Evolutionary conservation across 2,797 vertebrate genomes (phyloP).

Genomic region (Argyrosomus regius): DNA sequence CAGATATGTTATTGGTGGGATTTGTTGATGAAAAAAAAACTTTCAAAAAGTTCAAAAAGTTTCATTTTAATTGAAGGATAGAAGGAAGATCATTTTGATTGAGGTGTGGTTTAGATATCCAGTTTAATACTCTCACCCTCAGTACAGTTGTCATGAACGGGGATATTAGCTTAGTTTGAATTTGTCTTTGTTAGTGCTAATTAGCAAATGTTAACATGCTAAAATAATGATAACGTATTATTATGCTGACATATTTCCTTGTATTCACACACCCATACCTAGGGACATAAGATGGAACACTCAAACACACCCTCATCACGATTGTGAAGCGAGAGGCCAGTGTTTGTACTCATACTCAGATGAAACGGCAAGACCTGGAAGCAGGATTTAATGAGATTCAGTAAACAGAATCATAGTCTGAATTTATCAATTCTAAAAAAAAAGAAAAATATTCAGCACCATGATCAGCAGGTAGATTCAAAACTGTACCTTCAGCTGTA

Average conservation of each 20-base stretch:
- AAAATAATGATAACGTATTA: background rate
- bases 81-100: too few relatives aligned
- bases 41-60: too few relatives aligned
- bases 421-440: background rate
- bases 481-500: background rate
- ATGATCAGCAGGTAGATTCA: background rate
- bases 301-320: background rate
- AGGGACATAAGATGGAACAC: background rate
- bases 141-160: too few relatives aligned
- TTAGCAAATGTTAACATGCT: background rate
- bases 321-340: background rate
- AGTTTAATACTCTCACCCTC: too few relatives aligned
- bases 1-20: too few relatives aligned
- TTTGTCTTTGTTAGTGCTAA: too few relatives aligned
- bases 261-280: too few relatives aligned
- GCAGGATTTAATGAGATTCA: background rate
- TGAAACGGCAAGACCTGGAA: background rate
- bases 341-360: slow-evolving; percentile 4
- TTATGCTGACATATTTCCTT: too few relatives aligned
- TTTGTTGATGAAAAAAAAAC: too few relatives aligned
- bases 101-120: too few relatives aligned
- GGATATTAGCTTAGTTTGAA: too few relatives aligned
- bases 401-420: background rate
- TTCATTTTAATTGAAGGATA: too few relatives aligned
- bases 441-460: background rate